These are phyloP conservation scores for Asbolus verrucosus DNA, from an alignment of 1,140 invertebrate genomes.

Conservation along the genomic window DNA sequence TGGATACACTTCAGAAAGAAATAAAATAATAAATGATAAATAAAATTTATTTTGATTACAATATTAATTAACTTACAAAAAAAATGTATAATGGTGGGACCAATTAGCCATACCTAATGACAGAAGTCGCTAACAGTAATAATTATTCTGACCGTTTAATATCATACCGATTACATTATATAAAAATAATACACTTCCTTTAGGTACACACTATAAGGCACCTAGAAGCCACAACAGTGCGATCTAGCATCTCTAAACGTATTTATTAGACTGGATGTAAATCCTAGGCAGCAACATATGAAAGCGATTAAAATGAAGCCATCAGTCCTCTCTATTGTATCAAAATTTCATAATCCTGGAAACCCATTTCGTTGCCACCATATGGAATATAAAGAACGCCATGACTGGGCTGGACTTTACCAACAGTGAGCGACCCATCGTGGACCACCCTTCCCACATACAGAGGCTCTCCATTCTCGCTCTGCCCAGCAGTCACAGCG, in stretches of 20 bases:
- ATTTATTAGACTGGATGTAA: slow-evolving; percentile 36
- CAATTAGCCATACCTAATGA: slow-evolving; percentile 17
- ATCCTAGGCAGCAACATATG: slow-evolving; percentile 49
- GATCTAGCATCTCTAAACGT: slow-evolving; percentile 24
- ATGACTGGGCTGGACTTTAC: slow-evolving; percentile 82
- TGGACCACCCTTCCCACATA: slow-evolving; percentile 77
- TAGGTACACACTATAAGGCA: slow-evolving; percentile 37
- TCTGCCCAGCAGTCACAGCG: slow-evolving; percentile 79
- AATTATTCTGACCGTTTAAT: slow-evolving; percentile 23
- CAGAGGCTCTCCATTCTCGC: slow-evolving; percentile 80
- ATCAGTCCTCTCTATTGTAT: slow-evolving; percentile 62
- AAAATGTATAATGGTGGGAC: background rate
- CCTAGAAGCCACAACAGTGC: slow-evolving; percentile 47
- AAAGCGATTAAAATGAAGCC: slow-evolving; percentile 20
- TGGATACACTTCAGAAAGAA: too few species aligned
- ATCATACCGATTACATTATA: slow-evolving; percentile 29
- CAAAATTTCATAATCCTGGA: slow-evolving; percentile 81
- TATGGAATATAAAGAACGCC: slow-evolving; percentile 80
- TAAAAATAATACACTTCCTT: slow-evolving; percentile 45
- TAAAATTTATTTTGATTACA: slow-evolving; percentile 38
- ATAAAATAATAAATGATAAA: slow-evolving; percentile 13
- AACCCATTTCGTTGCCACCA: slow-evolving; percentile 77
- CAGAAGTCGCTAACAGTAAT: slow-evolving; percentile 5
- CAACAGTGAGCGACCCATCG: slow-evolving; percentile 75
- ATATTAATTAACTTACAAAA: slow-evolving; percentile 27